Conservation (phyloP, 2,113 vertebrate species). For the Rynchops niger region DNA sequence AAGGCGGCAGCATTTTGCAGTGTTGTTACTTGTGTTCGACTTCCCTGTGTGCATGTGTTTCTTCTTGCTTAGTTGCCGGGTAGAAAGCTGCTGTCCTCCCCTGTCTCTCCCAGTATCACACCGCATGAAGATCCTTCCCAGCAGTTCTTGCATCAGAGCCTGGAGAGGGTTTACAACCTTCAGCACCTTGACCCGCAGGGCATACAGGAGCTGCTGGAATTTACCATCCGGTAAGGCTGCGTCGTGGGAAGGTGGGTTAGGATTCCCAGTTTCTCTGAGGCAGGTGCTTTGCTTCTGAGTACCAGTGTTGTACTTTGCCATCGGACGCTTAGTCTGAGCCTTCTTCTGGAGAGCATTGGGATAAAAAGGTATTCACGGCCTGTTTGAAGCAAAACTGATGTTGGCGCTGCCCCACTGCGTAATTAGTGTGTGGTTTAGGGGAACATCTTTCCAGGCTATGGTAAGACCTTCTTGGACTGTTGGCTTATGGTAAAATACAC, state of each 20-base stretch:
- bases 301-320: not conserved
- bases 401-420: not conserved
- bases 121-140: constrained; percentile 89
- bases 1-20: accelerated
- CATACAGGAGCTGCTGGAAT: constrained; percentile 89
- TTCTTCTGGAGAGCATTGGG: not conserved
- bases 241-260: accelerated
- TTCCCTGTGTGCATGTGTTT: not conserved
- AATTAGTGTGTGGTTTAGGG: not conserved
- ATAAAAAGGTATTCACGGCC: not conserved
- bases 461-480: not conserved
- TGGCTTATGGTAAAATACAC: not conserved
- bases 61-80: constrained; percentile 83
- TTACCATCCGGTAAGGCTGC: constrained; percentile 87
- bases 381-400: not conserved
- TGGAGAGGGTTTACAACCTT: constrained; percentile 86
- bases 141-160: constrained; percentile 92
- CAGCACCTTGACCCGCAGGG: constrained; percentile 90
- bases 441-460: not conserved
- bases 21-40: not conserved
- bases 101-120: constrained; percentile 70
- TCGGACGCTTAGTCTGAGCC: not conserved
- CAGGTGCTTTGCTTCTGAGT: not conserved
- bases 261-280: not conserved
- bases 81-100: constrained; percentile 82